phyloP scores from a whole-genome alignment of 2,888 invertebrate species.

The Cheilosia impressa region DNA sequence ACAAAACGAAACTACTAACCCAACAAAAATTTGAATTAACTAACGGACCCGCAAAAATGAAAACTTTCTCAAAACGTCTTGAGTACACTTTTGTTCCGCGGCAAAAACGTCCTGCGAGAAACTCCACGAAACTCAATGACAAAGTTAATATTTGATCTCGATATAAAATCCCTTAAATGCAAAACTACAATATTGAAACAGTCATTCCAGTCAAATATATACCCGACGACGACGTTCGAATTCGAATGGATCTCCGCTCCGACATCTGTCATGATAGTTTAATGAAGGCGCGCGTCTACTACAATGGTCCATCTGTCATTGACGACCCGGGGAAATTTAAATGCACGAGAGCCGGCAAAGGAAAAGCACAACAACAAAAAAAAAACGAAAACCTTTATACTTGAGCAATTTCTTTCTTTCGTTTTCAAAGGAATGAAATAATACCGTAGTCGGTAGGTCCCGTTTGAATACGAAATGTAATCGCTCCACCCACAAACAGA shows the following conservation, averaged over 20 bases:
- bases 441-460: constrained; percentile 15
- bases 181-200: constrained; percentile 56
- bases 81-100: constrained; percentile 54
- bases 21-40: constrained; percentile 59
- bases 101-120: not conserved
- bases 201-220: constrained; percentile 40
- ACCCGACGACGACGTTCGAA: not conserved
- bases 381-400: constrained; percentile 21
- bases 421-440: constrained; percentile 27
- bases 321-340: constrained; percentile 30
- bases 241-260: constrained; percentile 45
- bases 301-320: not conserved
- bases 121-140: constrained; percentile 40
- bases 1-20: constrained; percentile 5
- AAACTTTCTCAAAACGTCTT: constrained; percentile 47
- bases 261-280: constrained; percentile 24
- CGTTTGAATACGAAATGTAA: constrained; percentile 53
- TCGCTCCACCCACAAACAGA: not conserved
- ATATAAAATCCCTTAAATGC: constrained; percentile 35
- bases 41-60: constrained; percentile 38
- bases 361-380: constrained; percentile 10
- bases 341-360: constrained; percentile 27
- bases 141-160: constrained; percentile 54
- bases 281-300: not conserved
- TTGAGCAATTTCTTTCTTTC: constrained; percentile 52